These are phyloP conservation scores for Bradypodion ventrale DNA, from an alignment of 2,797 vertebrate genomes.

Conservation along the genomic window DNA sequence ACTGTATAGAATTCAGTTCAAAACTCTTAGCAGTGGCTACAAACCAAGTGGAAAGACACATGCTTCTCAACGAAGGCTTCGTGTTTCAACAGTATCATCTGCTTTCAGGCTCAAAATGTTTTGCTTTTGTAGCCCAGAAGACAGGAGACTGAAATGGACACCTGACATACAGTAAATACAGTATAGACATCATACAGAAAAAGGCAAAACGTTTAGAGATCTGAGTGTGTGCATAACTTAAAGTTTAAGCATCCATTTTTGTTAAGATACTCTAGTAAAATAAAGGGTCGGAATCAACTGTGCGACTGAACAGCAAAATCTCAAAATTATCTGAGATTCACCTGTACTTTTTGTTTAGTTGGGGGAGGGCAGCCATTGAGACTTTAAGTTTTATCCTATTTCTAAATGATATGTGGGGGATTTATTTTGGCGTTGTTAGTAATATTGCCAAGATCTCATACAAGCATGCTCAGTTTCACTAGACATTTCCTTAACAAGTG, in stretches of 20 bases:
- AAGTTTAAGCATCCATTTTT: neutral
- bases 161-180: neutral
- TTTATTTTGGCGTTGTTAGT: neutral
- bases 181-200: neutral
- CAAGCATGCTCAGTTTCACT: neutral
- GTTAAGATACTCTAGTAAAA: neutral
- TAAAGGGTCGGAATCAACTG: too few relatives aligned
- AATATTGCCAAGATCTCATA: neutral
- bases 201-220: neutral
- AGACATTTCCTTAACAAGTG: neutral
- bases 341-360: neutral
- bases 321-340: too few relatives aligned
- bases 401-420: neutral
- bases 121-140: neutral
- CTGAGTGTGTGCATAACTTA: neutral
- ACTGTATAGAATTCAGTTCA: neutral
- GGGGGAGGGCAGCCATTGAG: neutral
- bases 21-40: neutral
- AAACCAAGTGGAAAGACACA: neutral
- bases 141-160: neutral
- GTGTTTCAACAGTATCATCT: neutral
- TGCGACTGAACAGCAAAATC: too few relatives aligned
- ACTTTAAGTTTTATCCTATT: neutral
- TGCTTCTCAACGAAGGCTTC: neutral
- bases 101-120: neutral